Conservation (phyloP, 2,888 invertebrate species). For the Melieria picta region DNA sequence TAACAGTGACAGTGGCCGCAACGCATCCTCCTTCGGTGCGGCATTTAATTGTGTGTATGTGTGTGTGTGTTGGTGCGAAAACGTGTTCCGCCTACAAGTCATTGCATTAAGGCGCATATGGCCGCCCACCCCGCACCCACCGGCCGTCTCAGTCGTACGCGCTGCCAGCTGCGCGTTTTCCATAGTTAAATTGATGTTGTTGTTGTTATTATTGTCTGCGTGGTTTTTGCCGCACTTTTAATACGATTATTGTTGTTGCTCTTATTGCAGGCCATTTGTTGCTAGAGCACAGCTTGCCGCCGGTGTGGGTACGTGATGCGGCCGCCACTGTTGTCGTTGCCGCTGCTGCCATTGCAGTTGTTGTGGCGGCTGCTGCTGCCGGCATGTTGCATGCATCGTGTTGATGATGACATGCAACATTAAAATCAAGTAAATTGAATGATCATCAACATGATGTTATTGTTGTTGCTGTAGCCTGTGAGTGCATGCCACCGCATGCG, state of each 20-base stretch:
- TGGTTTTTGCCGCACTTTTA: no score
- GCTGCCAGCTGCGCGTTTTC: neutral
- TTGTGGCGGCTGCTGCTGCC: neutral
- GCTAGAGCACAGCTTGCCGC: neutral
- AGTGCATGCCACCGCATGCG: no score
- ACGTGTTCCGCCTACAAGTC: conserved; percentile 53
- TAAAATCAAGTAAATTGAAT: neutral
- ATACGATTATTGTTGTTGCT: no score
- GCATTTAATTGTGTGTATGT: neutral
- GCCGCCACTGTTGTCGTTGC: no score
- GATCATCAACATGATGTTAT: conserved; percentile 26
- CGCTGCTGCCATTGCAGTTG: neutral
- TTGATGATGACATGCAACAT: no score
- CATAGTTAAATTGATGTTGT: conserved; percentile 6
- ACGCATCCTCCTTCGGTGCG: no score
- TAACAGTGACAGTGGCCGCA: no score
- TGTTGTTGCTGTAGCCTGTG: conserved; percentile 14
- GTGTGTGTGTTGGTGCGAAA: conserved; percentile 44
- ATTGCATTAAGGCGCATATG: conserved; percentile 40
- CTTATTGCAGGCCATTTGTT: no score
- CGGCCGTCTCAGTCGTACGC: neutral
- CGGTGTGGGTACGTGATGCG: neutral
- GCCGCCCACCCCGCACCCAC: neutral
- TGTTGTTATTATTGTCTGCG: neutral
- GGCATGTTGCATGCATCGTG: neutral